A percentile compares a stretch with the other conserved stretches of the same genome.
phyloP scores from a whole-genome alignment of 2,888 invertebrate genomes.

The Drosophila mimica region DNA sequence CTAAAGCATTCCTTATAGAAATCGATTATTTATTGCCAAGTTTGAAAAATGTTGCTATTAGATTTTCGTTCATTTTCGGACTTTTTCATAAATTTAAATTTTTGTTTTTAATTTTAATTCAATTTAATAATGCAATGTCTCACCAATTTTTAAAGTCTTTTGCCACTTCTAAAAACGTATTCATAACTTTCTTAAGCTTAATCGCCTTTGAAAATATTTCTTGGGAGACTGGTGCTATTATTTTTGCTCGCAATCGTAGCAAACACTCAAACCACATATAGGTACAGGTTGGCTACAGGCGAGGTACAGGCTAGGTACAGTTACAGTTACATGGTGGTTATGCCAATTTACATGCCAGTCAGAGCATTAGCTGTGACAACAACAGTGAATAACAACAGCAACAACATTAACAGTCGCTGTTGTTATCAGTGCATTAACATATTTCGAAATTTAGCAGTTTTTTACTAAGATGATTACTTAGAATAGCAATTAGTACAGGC shows the following conservation, averaged over 20 bases:
- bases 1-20: too few relatives aligned
- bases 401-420: constrained; percentile 7
- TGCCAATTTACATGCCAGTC: constrained; percentile 66
- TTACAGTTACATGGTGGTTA: constrained; percentile 31
- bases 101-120: too few relatives aligned
- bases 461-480: constrained; percentile 57
- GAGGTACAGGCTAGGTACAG: background rate
- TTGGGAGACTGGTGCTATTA: background rate
- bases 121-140: too few relatives aligned
- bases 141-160: too few relatives aligned
- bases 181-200: background rate
- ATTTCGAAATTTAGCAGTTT: constrained; percentile 51
- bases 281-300: constrained; percentile 3
- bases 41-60: too few relatives aligned
- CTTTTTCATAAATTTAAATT: too few relatives aligned
- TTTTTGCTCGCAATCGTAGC: background rate
- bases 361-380: constrained; percentile 14
- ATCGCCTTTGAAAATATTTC: background rate
- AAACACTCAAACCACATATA: constrained; percentile 5
- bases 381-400: constrained; percentile 14
- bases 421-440: constrained; percentile 37
- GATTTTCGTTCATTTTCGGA: too few relatives aligned
- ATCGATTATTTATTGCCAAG: too few relatives aligned
- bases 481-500: constrained; percentile 32
- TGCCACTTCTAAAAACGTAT: background rate